Percentiles rank a stretch among this genome's conserved stretches.
Evolutionary conservation across 2,113 vertebrate species (phyloP).

Genomic region (Pyrgilauda ruficollis): DNA sequence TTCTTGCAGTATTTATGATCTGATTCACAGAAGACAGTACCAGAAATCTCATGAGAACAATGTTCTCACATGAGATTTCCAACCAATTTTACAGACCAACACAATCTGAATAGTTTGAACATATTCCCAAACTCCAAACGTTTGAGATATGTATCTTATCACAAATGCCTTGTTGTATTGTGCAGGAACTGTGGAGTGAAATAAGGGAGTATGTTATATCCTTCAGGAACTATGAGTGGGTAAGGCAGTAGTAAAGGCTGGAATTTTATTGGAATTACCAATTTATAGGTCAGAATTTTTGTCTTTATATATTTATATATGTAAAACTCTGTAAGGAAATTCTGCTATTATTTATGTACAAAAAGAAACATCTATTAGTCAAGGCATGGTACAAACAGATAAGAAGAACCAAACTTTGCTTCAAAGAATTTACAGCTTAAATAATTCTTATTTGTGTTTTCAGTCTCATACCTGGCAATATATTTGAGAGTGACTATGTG

Average conservation of each 20-base stretch:
- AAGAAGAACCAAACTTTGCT: neutral
- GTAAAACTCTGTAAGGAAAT: neutral
- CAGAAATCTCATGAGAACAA: conserved; percentile 16
- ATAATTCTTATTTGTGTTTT: neutral
- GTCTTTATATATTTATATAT: no score
- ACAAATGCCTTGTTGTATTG: neutral
- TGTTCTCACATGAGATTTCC: conserved; percentile 29
- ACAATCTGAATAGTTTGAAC: conserved; percentile 11
- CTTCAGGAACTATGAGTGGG: neutral
- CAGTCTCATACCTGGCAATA: neutral
- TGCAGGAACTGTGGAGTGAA: neutral
- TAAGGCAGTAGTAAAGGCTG: neutral
- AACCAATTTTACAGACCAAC: conserved; percentile 13
- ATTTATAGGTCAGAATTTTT: neutral
- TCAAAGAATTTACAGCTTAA: neutral
- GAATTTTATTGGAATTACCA: neutral
- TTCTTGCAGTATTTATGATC: conserved; percentile 19
- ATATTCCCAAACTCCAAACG: neutral
- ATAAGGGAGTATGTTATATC: neutral
- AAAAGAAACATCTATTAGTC: neutral
- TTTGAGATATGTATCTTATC: neutral
- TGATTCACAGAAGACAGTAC: neutral
- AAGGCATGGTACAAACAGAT: neutral
- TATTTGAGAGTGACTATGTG: neutral
- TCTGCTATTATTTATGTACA: neutral